Conservation (phyloP, 2,888 invertebrate species). For the Acanthosepion pharaonis region DNA sequence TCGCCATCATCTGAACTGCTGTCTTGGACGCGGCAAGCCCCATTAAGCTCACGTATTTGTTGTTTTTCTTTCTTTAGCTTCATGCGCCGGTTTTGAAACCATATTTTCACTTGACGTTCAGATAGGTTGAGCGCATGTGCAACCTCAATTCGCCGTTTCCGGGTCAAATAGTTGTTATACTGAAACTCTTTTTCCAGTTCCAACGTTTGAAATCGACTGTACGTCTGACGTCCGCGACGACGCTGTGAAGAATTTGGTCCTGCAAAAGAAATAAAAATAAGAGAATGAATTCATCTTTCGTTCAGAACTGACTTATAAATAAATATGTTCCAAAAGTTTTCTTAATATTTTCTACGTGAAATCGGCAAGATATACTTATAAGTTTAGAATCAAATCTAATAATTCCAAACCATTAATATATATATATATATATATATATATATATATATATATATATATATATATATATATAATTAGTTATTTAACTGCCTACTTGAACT, state of each 20-base stretch:
- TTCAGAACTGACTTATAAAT: too few species aligned
- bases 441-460: too few species aligned
- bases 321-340: too few species aligned
- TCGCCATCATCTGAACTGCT: neutral
- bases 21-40: neutral
- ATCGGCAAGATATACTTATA: too few species aligned
- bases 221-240: conserved; percentile 90
- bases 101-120: conserved; percentile 86
- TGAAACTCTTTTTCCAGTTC: conserved; percentile 98
- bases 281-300: neutral
- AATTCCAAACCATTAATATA: too few species aligned
- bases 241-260: conserved; percentile 72
- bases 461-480: too few species aligned
- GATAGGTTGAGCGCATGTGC: conserved; percentile 96
- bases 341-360: too few species aligned
- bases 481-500: too few species aligned
- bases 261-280: conserved; percentile 54
- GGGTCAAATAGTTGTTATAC: conserved; percentile 97
- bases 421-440: too few species aligned
- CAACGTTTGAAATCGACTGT: conserved; percentile 96
- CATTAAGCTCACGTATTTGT: conserved; percentile 55
- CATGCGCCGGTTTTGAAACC: conserved; percentile 94
- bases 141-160: conserved; percentile 96
- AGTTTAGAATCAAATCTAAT: too few species aligned
- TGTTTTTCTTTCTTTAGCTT: conserved; percentile 85